phyloP scores from a whole-genome alignment of 1,140 invertebrate genomes.

The Philotrypesis tridentata region DNA sequence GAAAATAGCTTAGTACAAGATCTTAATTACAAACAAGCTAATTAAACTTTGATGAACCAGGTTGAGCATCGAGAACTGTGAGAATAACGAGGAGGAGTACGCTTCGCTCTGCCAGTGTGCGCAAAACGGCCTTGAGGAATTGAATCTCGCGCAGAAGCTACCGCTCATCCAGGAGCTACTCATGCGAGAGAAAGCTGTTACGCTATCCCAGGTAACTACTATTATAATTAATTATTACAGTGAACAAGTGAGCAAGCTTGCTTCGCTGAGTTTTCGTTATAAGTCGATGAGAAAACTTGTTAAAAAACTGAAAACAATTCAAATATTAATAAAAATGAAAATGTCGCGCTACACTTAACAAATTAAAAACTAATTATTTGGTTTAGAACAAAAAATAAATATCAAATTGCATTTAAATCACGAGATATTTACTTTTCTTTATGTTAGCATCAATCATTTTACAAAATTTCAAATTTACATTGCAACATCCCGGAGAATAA shows the following conservation, averaged over 20 bases:
- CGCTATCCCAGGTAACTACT: slow-evolving; percentile 76
- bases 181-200: slow-evolving; percentile 81
- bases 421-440: too few species aligned
- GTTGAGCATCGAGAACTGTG: slow-evolving; percentile 76
- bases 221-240: not conserved
- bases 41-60: slow-evolving; percentile 4
- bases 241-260: not conserved
- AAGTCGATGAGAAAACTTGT: too few species aligned
- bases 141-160: slow-evolving; percentile 78
- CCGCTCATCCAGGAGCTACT: slow-evolving; percentile 81
- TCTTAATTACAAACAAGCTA: not conserved
- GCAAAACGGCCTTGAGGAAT: slow-evolving; percentile 79
- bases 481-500: too few species aligned
- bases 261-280: not conserved
- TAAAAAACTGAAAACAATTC: too few species aligned
- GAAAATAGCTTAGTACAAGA: not conserved
- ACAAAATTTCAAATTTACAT: too few species aligned
- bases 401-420: too few species aligned
- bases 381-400: too few species aligned
- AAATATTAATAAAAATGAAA: too few species aligned
- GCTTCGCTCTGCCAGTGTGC: slow-evolving; percentile 87
- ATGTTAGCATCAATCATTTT: too few species aligned
- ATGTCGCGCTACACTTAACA: too few species aligned
- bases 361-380: too few species aligned
- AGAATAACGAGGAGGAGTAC: slow-evolving; percentile 75